phyloP scores from a whole-genome alignment of 2,113 vertebrate genomes.

The Petroica traversi region DNA sequence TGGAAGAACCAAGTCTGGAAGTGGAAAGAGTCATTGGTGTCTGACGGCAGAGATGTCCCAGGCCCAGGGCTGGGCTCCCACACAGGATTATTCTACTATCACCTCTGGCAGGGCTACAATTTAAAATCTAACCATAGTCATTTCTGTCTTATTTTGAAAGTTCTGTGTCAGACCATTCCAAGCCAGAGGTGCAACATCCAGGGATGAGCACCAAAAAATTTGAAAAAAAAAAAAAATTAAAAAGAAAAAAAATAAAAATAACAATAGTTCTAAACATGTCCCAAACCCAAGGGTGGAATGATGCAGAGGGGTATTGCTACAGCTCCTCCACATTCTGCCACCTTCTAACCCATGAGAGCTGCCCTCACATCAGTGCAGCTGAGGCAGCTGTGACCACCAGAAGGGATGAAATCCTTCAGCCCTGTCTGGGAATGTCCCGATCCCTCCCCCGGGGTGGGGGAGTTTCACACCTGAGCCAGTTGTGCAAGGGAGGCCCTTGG shows the following conservation, averaged over 20 bases:
- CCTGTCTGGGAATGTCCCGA: neutral
- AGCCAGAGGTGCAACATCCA: neutral
- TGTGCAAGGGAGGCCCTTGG: neutral
- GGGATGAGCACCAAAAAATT: neutral
- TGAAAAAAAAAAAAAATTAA: neutral
- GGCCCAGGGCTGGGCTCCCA: neutral
- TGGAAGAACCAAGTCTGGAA: neutral
- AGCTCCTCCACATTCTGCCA: neutral
- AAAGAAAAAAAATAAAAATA: neutral
- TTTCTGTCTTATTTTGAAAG: accelerated
- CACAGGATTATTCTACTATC: neutral
- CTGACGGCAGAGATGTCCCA: neutral
- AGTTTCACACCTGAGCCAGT: neutral
- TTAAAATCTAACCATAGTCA: neutral
- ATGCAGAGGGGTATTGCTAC: neutral
- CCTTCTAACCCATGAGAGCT: neutral
- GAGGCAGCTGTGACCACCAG: neutral
- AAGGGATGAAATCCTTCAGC: neutral
- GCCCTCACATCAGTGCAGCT: accelerated
- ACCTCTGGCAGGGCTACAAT: neutral
- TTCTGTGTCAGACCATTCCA: neutral
- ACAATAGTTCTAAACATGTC: neutral
- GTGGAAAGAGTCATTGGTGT: neutral
- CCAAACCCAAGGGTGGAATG: too few species aligned
- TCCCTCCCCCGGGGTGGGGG: accelerated